phyloP scores from a whole-genome alignment of 2,888 invertebrate species.

The Trachelus tabidus region DNA sequence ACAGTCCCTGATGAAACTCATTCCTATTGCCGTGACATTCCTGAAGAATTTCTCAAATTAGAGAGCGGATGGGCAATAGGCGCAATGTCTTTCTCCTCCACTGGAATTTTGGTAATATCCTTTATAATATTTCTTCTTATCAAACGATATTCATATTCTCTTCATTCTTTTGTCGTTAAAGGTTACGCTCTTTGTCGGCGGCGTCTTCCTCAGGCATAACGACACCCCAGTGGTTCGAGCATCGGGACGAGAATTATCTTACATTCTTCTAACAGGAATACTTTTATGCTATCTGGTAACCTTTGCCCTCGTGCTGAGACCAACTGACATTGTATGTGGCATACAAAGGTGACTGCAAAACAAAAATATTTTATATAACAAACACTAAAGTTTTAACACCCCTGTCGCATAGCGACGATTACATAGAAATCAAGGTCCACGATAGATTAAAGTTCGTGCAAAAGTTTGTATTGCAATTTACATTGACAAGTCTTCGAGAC shows the following conservation, averaged over 20 bases:
- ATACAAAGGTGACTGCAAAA: conserved; percentile 78
- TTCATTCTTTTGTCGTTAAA: conserved; percentile 22
- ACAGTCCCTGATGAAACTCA: conserved; percentile 84
- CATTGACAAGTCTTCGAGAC: background rate
- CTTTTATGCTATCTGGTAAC: conserved; percentile 93
- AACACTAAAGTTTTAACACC: background rate
- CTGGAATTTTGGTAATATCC: conserved; percentile 81
- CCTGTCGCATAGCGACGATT: background rate
- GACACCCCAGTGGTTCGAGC: conserved; percentile 98
- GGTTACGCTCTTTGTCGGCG: conserved; percentile 74
- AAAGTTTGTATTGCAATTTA: background rate
- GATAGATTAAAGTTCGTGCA: background rate
- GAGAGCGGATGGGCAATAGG: conserved; percentile 93
- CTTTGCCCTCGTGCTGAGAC: conserved; percentile 88
- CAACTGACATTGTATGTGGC: conserved; percentile 89
- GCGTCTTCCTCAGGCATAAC: conserved; percentile 87
- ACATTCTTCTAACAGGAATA: conserved; percentile 90
- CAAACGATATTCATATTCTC: background rate
- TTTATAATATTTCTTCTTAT: background rate
- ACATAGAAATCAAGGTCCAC: background rate
- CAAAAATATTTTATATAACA: background rate
- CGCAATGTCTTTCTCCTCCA: conserved; percentile 88
- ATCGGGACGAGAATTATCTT: conserved; percentile 89
- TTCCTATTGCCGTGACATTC: conserved; percentile 79
- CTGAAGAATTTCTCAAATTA: conserved; percentile 83